Percentiles rank a stretch among this genome's conserved stretches.
These are phyloP conservation scores for Karalla daura DNA, from an alignment of 2,797 vertebrate genomes.

Conservation along the genomic window DNA sequence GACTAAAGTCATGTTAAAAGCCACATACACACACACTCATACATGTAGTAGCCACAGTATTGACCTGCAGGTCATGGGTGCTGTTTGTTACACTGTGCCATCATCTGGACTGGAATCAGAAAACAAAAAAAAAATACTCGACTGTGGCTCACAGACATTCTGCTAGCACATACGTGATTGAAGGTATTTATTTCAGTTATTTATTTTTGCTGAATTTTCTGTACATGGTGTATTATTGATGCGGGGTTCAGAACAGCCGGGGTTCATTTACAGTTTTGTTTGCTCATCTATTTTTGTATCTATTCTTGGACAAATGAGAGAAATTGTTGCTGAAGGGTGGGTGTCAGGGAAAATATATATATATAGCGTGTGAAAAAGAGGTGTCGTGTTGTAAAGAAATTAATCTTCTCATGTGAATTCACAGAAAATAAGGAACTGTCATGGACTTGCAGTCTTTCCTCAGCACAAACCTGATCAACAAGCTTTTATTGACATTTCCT, in stretches of 20 bases:
- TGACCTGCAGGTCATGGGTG: conserved; percentile 62
- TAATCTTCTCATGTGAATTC: too few species aligned
- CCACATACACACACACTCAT: conserved; percentile 30
- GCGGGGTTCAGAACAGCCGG: conserved; percentile 44
- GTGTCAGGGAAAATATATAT: conserved; percentile 9
- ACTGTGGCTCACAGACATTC: conserved; percentile 38
- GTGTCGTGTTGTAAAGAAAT: not conserved
- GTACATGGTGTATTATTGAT: conserved; percentile 27
- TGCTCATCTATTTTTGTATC: conserved; percentile 16
- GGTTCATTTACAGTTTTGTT: conserved; percentile 44
- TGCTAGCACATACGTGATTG: conserved; percentile 49
- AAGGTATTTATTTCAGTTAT: conserved; percentile 79
- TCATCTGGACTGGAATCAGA: conserved; percentile 43
- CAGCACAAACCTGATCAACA: conserved; percentile 8
- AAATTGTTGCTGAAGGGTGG: conserved; percentile 4
- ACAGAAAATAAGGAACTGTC: too few species aligned
- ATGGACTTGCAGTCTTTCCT: too few species aligned
- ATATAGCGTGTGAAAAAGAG: conserved; percentile 12
- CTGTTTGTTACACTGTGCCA: conserved; percentile 63
- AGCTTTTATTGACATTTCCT: conserved; percentile 49
- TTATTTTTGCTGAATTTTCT: conserved; percentile 67
- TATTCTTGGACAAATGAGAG: conserved; percentile 12
- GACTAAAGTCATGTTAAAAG: conserved; percentile 52
- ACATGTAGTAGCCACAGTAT: conserved; percentile 21
- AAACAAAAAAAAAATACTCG: conserved; percentile 20